Base-by-base conservation (phyloP, 2,113 vertebrate genomes). In the Glareola pratincola region DNA sequence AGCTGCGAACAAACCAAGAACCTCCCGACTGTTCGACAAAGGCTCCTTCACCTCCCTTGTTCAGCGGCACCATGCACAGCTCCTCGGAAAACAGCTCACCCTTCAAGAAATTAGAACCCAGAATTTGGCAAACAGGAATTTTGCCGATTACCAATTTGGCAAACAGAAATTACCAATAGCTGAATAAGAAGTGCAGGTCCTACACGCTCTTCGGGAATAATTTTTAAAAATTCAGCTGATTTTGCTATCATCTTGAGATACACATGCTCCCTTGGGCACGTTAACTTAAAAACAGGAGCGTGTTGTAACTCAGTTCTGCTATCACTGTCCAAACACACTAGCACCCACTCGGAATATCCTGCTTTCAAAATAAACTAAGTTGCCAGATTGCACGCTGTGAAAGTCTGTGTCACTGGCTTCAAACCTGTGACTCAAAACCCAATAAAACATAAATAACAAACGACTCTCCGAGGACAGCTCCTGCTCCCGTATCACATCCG, bases 371-470 rank as follows among this genome's bases (percentile, higher is more conserved):
- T 1, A n/a, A 51, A 12, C 51, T 1, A 2, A 9, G 8, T 3
- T 15, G 62, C 34, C 69, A 78, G 86, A 34, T 14, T 24, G 56
- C 57, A 11, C 0, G 24, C 15, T 87, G 73, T 39, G 34, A 23
- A 81, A 71, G 34, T 14, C 66, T 69, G 77, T 77, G 60, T 50
- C 74, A 63, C 90, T 5, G 64, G 8, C 84, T 90, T 22, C 66
- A 29, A 51, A 84, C 45, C 91, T 39, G 68, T 83, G 91, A 96
- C 60, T 96, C 94, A 94, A 94, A 90, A 0, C 72, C 80, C 89
- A 81, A 1, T 8, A 60, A 82, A 74, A 53, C 62, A 67, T 8
- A 73, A 92, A 54, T 30, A 85, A 32, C 5, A 24, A 66, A 19
- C 12, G 1, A 37, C 67, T 75, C 88, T 62, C 59, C 0, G 4